Base-by-base conservation (phyloP, 1,140 invertebrate genomes). In the Scaptodrosophila lebanonensis region DNA sequence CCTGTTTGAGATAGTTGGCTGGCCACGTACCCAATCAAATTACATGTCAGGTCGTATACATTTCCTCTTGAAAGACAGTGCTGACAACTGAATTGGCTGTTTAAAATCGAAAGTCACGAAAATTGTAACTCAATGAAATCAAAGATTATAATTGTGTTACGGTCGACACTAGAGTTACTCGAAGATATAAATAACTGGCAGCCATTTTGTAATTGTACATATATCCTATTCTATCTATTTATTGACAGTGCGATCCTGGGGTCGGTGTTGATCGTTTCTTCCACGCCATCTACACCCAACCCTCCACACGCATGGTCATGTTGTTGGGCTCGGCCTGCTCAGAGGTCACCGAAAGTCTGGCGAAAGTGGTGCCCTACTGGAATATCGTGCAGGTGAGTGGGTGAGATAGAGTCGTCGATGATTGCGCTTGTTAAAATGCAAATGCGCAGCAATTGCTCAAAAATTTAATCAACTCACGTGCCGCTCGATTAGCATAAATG, bases 311-410 rank as follows among this genome's bases (percentile, higher is more conserved):
- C 13, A 93, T 97, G 89, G 89, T 93, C 20, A 91, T 95, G 87
- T 83, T 97, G 12, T 88, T 97, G 25, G 95, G 95, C n/a, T 92
- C 93, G 1, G 93, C 94, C 1, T 96, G 94, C 82, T 95, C 94
- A 1, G 95, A 96, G 69, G 95, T 97, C 15, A 96, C 95, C 0
- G 95, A 96, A 87, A 93, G 92, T 62, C 88, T 97, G 29, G 95
- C 95, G 3, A 94, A 96, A 87, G 93, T 97, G 49, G 94, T 95
- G 7, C 93, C 94, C 7, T 95, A 96, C 79, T 96, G 95, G 95
- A 97, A 96, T 83, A 93, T 97, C 62, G 90, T 97, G 6, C 93
- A 97, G 90, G 94, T 95, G 88, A 88, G 85, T 62, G n/a, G n/a
- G 22, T 11, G 27, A 36, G 25, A 17, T 53, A 7, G 5, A 0